A percentile compares a stretch with the other conserved stretches of the same genome.
Evolutionary conservation across 2,888 invertebrate genomes (phyloP).

Genomic region (Atherix ibis): DNA sequence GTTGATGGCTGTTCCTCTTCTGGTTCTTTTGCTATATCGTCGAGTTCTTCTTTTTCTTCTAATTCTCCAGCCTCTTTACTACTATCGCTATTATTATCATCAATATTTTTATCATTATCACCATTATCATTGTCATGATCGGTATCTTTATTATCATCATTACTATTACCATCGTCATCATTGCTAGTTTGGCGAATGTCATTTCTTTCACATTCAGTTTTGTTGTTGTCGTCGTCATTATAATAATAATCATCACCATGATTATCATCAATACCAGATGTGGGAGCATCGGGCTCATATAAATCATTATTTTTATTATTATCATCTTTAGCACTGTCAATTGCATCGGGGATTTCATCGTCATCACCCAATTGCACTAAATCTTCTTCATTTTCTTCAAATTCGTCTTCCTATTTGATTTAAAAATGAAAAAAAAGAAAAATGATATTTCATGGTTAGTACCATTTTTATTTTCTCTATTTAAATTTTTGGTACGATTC

Average conservation of each 20-base stretch:
- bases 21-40: background rate
- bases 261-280: background rate
- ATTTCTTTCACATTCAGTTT: background rate
- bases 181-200: conserved; percentile 4
- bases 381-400: conserved; percentile 29
- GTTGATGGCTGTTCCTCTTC: no score
- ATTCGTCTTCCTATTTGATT: conserved; percentile 37
- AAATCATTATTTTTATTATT: conserved; percentile 5
- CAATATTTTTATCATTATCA: background rate
- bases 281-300: background rate
- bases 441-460: conserved; percentile 38
- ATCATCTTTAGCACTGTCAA: conserved; percentile 20
- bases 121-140: conserved; percentile 9
- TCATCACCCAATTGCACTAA: conserved; percentile 32
- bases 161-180: conserved; percentile 7
- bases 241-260: background rate
- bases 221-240: no score
- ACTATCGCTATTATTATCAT: background rate
- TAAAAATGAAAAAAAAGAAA: conserved; percentile 29
- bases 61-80: background rate
- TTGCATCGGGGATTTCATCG: conserved; percentile 28
- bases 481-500: conserved; percentile 35
- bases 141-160: conserved; percentile 19
- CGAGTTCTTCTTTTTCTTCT: background rate
- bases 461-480: conserved; percentile 19